Conservation (phyloP, 2,888 invertebrate species). For the Selenia dentaria region DNA sequence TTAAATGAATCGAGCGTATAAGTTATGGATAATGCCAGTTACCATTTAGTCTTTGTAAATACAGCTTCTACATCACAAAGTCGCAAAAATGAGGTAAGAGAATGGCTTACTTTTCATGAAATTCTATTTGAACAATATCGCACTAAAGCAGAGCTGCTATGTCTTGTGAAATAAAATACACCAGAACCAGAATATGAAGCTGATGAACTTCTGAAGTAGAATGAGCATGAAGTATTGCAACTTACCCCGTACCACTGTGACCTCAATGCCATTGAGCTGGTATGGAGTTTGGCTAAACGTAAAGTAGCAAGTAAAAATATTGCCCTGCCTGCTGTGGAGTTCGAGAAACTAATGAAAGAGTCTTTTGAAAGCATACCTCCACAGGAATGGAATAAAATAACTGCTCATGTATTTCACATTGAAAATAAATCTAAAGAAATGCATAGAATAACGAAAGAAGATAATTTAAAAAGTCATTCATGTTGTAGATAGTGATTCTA, state of each 20-base stretch:
- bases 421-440: background rate
- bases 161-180: too few species aligned
- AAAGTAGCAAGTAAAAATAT: slow-evolving; percentile 28
- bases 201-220: slow-evolving; percentile 28
- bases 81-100: too few species aligned
- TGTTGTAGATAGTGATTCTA: background rate
- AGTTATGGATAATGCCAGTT: too few species aligned
- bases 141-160: too few species aligned
- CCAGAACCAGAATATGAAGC: slow-evolving; percentile 25
- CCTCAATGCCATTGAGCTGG: slow-evolving; percentile 26
- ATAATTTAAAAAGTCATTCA: background rate
- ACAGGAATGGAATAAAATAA: background rate
- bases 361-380: slow-evolving; percentile 2
- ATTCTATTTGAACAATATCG: too few species aligned
- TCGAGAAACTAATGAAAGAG: slow-evolving; percentile 6
- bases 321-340: background rate
- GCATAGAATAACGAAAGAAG: background rate
- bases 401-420: background rate
- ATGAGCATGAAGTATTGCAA: slow-evolving; percentile 29
- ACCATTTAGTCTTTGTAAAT: too few species aligned
- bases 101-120: too few species aligned
- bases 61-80: too few species aligned
- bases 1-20: too few species aligned
- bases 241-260: slow-evolving; percentile 31
- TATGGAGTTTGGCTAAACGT: slow-evolving; percentile 28